Conservation (phyloP, 2,113 vertebrate species). For the Rhipidura dahli region DNA sequence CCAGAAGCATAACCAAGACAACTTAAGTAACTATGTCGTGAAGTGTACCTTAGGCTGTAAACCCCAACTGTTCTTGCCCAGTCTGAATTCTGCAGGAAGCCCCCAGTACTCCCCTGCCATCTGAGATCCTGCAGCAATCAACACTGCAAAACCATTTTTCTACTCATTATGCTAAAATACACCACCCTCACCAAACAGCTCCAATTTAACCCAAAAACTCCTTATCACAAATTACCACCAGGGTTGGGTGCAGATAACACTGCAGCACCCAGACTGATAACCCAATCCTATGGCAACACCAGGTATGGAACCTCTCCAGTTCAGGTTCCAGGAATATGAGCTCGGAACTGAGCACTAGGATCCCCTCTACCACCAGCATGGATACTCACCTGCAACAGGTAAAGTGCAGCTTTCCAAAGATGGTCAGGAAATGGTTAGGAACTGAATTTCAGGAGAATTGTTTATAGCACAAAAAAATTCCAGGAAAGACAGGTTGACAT, state of each 20-base stretch:
- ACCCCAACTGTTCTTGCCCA: neutral
- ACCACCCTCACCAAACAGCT: neutral
- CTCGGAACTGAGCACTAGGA: rapidly evolving
- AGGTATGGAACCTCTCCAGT: neutral
- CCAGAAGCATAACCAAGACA: neutral
- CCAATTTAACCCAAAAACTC: neutral
- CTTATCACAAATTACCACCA: neutral
- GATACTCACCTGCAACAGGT: neutral
- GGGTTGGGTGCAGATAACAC: neutral
- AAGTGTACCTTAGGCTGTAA: neutral
- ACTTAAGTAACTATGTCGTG: neutral
- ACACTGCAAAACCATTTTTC: neutral
- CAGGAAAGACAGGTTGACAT: neutral
- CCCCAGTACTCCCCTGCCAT: neutral
- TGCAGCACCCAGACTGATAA: neutral
- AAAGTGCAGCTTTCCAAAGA: neutral
- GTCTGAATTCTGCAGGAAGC: neutral
- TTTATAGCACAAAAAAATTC: neutral
- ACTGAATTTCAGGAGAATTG: neutral
- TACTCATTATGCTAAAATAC: neutral
- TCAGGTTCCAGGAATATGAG: rapidly evolving
- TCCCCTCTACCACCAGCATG: neutral
- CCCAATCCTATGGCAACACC: rapidly evolving
- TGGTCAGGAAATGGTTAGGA: neutral
- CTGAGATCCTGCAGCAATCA: neutral